Base-by-base conservation (phyloP, 35 echinoderm and acorn worm genomes). In the Stichopus chloronotus region DNA sequence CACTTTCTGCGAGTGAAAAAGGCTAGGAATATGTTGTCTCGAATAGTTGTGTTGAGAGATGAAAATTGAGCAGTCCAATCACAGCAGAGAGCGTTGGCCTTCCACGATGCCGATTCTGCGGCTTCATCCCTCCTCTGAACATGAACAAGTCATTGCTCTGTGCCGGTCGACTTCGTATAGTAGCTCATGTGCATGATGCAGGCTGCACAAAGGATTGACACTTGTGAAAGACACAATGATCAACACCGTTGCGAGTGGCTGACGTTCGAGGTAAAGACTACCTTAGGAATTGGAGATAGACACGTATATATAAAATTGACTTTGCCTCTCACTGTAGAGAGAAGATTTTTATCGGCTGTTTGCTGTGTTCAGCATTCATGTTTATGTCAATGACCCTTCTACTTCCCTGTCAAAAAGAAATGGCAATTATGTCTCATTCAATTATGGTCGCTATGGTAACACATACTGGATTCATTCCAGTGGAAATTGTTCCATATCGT, bases 401-500 rank as follows among this genome's bases (percentile, higher is more conserved):
- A 74, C 82, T 85, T 85, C 55, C 57, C 57, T 85, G 82, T 85
- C 82, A 85, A 85, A 25, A 85, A 85, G 82, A 85, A 56, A 85
- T 85, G 82, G 82, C 82, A 85, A 85, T 85, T 85, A 85, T 85
- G 82, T 85, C 82, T 85, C 82, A 85, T 85, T 85, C 82, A 85
- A 85, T 85, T 85, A 85, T 85, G 82, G 57, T 59, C 11, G 52
- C 82, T 23, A 60, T 85, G 82, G 55, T 7, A 85, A 85, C 82
- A 58, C 82, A 85, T 85, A 59, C 82, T 85, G 82, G 82, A 85
- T 58, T 85, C 82, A 85, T 85, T 85, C 55, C 55, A 85, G 52
- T 85, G 82, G 82, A 85, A 85, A 85, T 85, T 85, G 82, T 85
- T 58, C 82, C 57, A 74, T 74, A 74, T 74, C 19, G 69, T 4